Percentiles rank a stretch among this genome's conserved stretches.
phyloP scores from a whole-genome alignment of 2,113 vertebrate species.

The Jacana jacana region DNA sequence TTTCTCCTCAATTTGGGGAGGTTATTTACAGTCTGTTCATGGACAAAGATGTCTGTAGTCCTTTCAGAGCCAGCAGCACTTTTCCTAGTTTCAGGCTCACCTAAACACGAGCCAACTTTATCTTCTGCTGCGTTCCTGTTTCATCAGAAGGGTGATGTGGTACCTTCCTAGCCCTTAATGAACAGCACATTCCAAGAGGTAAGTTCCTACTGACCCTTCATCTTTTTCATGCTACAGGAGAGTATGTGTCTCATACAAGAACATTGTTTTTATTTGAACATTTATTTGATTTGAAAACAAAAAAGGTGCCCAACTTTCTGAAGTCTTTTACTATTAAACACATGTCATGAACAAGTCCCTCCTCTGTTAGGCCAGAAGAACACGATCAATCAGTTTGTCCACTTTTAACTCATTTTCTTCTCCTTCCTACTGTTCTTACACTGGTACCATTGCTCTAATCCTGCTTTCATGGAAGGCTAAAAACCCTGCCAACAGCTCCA shows the following conservation, averaged over 20 bases:
- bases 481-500: slow-evolving; percentile 22
- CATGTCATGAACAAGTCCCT: background rate
- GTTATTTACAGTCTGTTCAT: background rate
- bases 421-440: background rate
- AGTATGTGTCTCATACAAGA: background rate
- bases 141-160: background rate
- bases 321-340: background rate
- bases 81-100: background rate
- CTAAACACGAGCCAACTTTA: slow-evolving; percentile 3
- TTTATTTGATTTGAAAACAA: background rate
- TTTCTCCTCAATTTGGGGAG: background rate
- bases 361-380: background rate
- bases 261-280: background rate
- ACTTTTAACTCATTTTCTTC: background rate
- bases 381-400: background rate
- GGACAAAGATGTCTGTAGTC: background rate
- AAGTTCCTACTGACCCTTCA: slow-evolving; percentile 3
- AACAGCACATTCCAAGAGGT: background rate
- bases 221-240: background rate
- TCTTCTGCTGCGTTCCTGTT: slow-evolving; percentile 14
- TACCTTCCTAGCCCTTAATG: background rate
- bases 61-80: background rate
- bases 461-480: background rate
- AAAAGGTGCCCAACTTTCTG: background rate
- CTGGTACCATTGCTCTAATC: background rate